These are phyloP conservation scores for Cotesia chilonis DNA, from an alignment of 1,140 invertebrate genomes.

Conservation along the genomic window DNA sequence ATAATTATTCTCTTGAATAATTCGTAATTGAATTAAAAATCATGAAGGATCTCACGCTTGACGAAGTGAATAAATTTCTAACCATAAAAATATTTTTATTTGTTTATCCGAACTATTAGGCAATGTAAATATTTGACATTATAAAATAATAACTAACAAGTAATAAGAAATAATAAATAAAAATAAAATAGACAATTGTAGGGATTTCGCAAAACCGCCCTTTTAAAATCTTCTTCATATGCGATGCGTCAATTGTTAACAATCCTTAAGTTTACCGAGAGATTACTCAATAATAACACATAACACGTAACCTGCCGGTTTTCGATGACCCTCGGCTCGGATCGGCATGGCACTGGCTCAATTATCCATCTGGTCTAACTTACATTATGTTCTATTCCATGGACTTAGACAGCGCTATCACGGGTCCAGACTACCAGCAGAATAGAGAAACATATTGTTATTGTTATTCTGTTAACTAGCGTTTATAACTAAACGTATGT, in stretches of 20 bases:
- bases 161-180: neutral
- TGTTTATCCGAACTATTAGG: neutral
- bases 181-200: constrained; percentile 1
- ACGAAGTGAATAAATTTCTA: constrained; percentile 1
- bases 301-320: neutral
- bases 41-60: neutral
- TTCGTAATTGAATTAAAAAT: too few species aligned
- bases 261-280: too few species aligned
- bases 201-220: constrained; percentile 22
- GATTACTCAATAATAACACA: too few species aligned
- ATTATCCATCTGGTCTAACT: constrained; percentile 22
- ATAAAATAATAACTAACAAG: neutral
- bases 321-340: constrained; percentile 21
- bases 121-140: neutral
- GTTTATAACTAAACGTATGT: too few species aligned
- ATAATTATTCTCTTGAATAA: too few species aligned
- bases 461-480: too few species aligned
- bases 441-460: neutral
- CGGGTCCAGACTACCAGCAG: constrained; percentile 5
- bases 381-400: neutral
- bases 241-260: constrained; percentile 9
- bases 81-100: neutral
- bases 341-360: neutral
- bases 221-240: constrained; percentile 17
- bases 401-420: neutral